Evolutionary conservation across 2,888 invertebrate species (phyloP), one percentile per base, ranked within the genome.

Genomic region (Diplazon laetatorius): DNA sequence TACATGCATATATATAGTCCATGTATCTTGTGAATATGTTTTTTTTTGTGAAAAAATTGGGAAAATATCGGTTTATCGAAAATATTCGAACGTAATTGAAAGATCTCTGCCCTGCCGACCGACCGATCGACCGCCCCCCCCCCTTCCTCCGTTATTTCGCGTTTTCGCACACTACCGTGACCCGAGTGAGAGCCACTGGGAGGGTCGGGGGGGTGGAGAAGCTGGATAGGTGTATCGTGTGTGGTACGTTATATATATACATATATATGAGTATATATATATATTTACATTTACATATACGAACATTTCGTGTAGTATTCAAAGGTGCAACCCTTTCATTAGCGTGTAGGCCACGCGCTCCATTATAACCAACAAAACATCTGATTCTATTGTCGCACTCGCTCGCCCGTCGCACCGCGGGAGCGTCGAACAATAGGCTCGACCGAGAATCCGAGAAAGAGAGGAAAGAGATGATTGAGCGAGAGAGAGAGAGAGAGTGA

Each of bases 271-370:
- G n/a, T n/a, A n/a, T n/a, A n/a, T n/a, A n/a, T n/a, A n/a, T n/a
- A n/a, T n/a, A n/a, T n/a, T n/a, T n/a, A n/a, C n/a, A n/a, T n/a
- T n/a, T n/a, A n/a, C n/a, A n/a, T n/a, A n/a, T n/a, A n/a, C n/a
- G n/a, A n/a, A n/a, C n/a, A 81, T 85, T 85, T 85, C 84, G 85
- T 84, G 86, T 62, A 63, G 71, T 85, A 87, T 88, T 88, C 85
- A 89, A 88, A 89, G 88, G 89, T 89, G 88, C 87, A 89, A 89
- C 88, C 89, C 89, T 89, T 90, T 89, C 90, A 89, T 89, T 90
- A 89, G 87, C 88, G 89, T 87, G 85, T 87, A 86, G 88, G 89
- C 89, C 89, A 89, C 89, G 89, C 89, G 89, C 84, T 85, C 88
- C 83, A 90, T 90, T 89, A 89, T 89, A 83, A 86, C 82, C 83